Conservation (phyloP, 37 sponge, comb jelly and placozoan genomes). For the Spongilla lacustris region DNA sequence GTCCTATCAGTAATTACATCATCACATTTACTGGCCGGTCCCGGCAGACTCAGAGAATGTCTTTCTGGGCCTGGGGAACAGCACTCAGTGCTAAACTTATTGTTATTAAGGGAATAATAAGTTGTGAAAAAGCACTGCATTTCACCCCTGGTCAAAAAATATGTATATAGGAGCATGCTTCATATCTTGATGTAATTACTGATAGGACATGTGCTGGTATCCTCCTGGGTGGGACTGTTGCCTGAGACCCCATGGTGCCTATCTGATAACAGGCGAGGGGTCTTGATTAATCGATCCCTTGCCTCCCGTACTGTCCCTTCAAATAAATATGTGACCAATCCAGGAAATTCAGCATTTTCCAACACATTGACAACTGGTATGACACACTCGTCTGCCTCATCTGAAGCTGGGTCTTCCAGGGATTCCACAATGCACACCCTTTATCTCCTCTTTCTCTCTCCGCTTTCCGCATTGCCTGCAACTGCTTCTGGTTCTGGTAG, state of each 20-base stretch:
- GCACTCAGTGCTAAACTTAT: too few species aligned
- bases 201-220: conserved; percentile 63
- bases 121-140: too few species aligned
- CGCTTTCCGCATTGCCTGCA: conserved; percentile 7
- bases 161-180: too few species aligned
- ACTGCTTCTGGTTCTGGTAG: not conserved
- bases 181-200: conserved; percentile 41
- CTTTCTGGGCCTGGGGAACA: too few species aligned
- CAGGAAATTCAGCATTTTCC: conserved; percentile 18
- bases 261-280: conserved; percentile 49
- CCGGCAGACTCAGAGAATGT: too few species aligned
- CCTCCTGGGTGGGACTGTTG: conserved; percentile 41
- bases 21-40: too few species aligned
- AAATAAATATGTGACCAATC: conserved; percentile 6
- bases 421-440: conserved; percentile 40
- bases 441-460: conserved; percentile 10
- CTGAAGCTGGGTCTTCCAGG: conserved; percentile 2
- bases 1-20: too few species aligned
- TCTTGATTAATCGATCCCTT: conserved; percentile 32
- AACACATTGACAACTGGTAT: conserved; percentile 29
- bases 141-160: too few species aligned
- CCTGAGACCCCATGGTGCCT: conserved; percentile 29
- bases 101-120: too few species aligned
- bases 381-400: conserved; percentile 43
- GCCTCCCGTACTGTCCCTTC: conserved; percentile 1